Percentiles rank a stretch among this genome's conserved stretches.
These are phyloP conservation scores for Scatophagus argus DNA, from an alignment of 2,113 vertebrate genomes.

Conservation along the genomic window DNA sequence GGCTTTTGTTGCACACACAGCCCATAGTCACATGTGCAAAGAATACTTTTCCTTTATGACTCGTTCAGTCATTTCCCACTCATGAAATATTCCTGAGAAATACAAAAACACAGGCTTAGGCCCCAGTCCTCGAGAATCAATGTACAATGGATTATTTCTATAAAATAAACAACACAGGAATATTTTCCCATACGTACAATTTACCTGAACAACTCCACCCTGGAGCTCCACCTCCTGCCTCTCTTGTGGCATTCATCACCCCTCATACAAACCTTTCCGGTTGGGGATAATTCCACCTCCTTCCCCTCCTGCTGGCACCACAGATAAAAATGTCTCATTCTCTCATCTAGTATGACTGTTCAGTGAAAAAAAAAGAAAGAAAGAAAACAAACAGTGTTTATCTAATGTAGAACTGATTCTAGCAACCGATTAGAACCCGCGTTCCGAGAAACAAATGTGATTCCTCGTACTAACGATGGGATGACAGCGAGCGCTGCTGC, in stretches of 20 bases:
- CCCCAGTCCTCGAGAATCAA: no score
- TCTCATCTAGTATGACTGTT: not conserved
- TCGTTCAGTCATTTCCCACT: not conserved
- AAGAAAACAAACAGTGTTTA: not conserved
- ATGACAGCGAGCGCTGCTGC: slow-evolving; percentile 9
- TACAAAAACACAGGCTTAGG: not conserved
- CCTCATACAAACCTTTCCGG: slow-evolving; percentile 23
- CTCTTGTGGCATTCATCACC: slow-evolving; percentile 11
- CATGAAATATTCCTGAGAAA: not conserved
- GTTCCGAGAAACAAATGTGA: not conserved
- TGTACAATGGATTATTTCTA: no score
- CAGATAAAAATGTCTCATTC: slow-evolving; percentile 40
- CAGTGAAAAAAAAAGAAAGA: no score
- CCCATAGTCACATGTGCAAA: no score
- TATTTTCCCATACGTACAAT: no score
- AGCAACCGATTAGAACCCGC: no score
- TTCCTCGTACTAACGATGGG: not conserved
- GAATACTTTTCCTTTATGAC: not conserved
- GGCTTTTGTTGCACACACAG: no score
- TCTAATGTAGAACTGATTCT: not conserved
- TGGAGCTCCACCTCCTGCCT: slow-evolving; percentile 11
- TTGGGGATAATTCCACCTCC: slow-evolving; percentile 49
- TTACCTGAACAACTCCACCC: not conserved
- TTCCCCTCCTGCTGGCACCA: slow-evolving; percentile 18
- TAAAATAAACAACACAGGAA: no score